A percentile compares a stretch with the other conserved stretches of the same genome.
Conservation (phyloP, 2,113 vertebrate species). For the Calidris pygmaea region DNA sequence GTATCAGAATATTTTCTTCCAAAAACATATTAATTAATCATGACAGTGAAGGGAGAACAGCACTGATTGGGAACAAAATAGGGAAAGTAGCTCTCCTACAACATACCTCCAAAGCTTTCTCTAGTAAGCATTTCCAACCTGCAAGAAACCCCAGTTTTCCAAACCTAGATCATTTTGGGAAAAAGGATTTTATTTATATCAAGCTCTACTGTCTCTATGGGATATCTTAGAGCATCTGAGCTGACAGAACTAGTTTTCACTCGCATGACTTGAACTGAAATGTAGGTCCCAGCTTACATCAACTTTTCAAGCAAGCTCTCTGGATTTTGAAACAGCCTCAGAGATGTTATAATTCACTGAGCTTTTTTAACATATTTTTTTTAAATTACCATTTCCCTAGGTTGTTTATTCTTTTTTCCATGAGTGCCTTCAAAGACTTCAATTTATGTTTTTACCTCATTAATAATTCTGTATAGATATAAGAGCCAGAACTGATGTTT, state of each 20-base stretch:
- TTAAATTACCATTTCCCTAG: background rate
- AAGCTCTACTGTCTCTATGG: background rate
- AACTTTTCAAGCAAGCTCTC: background rate
- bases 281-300: constrained; percentile 31
- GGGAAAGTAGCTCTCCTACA: background rate
- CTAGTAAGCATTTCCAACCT: background rate
- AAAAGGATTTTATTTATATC: background rate
- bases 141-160: background rate
- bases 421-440: background rate
- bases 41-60: background rate
- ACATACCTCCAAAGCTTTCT: background rate
- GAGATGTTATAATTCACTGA: background rate
- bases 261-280: background rate
- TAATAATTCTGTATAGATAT: background rate
- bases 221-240: constrained; percentile 7
- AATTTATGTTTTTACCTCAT: background rate
- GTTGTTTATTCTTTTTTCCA: background rate
- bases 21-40: background rate
- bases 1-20: background rate
- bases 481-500: background rate
- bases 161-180: background rate
- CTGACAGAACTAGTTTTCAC: constrained; percentile 40
- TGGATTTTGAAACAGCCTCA: background rate
- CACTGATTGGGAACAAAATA: background rate
- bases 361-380: background rate